phyloP scores from a whole-genome alignment of 2,113 vertebrate species.

The Hyperoodon ampullatus region DNA sequence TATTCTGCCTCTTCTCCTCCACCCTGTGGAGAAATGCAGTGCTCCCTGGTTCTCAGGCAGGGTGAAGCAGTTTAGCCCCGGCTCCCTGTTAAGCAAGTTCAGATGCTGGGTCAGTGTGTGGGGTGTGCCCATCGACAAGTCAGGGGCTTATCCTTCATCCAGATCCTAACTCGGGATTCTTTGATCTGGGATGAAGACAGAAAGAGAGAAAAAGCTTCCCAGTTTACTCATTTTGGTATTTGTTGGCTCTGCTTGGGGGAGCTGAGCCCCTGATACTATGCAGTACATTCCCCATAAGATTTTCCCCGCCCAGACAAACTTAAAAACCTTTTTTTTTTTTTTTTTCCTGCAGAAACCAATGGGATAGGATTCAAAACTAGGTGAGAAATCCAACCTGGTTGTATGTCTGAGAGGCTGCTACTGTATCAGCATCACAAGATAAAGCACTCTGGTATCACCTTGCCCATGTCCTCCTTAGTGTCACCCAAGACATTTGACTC shows the following conservation, averaged over 20 bases:
- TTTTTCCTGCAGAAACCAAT: constrained; percentile 60
- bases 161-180: constrained; percentile 82
- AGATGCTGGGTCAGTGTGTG: constrained; percentile 81
- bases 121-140: constrained; percentile 80
- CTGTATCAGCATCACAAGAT: constrained; percentile 62
- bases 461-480: constrained; percentile 48
- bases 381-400: constrained; percentile 53
- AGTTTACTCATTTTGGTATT: constrained; percentile 81
- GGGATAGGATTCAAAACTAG: constrained; percentile 59
- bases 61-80: constrained; percentile 82
- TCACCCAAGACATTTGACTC: constrained; percentile 46
- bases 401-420: constrained; percentile 44
- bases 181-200: constrained; percentile 83
- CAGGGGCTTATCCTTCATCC: constrained; percentile 83
- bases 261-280: constrained; percentile 73
- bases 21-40: constrained; percentile 83
- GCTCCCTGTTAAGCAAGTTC: constrained; percentile 83
- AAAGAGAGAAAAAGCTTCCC: constrained; percentile 83
- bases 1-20: constrained; percentile 82
- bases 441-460: constrained; percentile 46
- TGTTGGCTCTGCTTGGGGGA: constrained; percentile 73
- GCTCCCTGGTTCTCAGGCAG: constrained; percentile 81
- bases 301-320: constrained; percentile 69
- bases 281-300: constrained; percentile 65
- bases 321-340: constrained; percentile 42